Evolutionary conservation across 2,888 invertebrate species (phyloP), one percentile per base, ranked within the genome.

Genomic region (Pocota personata): DNA sequence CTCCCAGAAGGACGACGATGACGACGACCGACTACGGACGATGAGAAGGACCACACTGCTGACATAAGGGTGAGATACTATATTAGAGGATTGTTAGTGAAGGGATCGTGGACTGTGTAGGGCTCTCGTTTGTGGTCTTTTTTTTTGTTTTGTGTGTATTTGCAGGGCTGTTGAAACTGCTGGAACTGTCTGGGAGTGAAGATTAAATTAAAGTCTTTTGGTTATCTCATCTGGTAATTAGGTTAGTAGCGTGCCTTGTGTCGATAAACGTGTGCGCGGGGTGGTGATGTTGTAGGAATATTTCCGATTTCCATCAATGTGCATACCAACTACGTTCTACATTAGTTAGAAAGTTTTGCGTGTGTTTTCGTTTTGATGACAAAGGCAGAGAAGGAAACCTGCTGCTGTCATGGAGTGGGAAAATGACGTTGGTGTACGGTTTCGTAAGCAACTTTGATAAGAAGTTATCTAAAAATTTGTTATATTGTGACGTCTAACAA

Each of bases 151-250:
- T 40, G 60, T 71, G n/a, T 21, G 21, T 40, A 5, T 40, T 40
- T 40, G 40, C 40, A 40, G 40, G 40, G 27, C 27, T 32, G 46
- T 64, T 64, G 50, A 21, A 32, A n/a, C 14, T 16, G 19, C 16
- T 30, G 27, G 40, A 21, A 27, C 7, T 30, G 66, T 40, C 32
- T 60, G 40, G 30, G 30, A 57, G 24, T 46, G 66, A 35, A 55
- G 62, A 77, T 71, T 62, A 69, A 62, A 78, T 69, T 78, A 62
- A 71, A 62, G 69, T 60, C 69, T 62, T 76, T 76, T 48, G 48
- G 67, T 76, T 60, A 64, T 75, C 75, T 75, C 64, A 75, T 75
- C 48, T 35, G 12, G 78, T 62, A 78, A 78, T 78, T 78, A 71
- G 69, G 55, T 62, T 60, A 77, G 40, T 60, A 32, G 77, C 60